A percentile compares a stretch with the other conserved stretches of the same genome.
phyloP scores from a whole-genome alignment of 1,140 invertebrate genomes.

The Sycophaga agraensis region DNA sequence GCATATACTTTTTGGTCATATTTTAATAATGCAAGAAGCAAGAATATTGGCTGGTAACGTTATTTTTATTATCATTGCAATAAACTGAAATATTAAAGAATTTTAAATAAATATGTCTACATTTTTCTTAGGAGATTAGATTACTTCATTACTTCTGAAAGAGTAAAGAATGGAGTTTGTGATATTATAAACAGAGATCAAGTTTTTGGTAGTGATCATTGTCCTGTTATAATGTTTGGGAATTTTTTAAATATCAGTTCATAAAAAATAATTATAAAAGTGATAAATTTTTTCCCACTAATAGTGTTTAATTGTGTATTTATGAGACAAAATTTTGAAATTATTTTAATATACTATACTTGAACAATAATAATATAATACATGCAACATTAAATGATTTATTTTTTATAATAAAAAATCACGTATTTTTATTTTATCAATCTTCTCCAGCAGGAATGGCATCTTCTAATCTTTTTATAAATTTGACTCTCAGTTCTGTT shows the following conservation, averaged over 20 bases:
- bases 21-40: conserved; percentile 78
- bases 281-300: not conserved
- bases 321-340: too few relatives aligned
- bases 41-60: conserved; percentile 95
- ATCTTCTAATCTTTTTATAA: conserved; percentile 87
- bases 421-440: conserved; percentile 55
- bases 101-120: conserved; percentile 33
- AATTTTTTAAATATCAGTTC: conserved; percentile 54
- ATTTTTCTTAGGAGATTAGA: conserved; percentile 95
- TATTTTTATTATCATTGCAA: conserved; percentile 34
- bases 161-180: conserved; percentile 73
- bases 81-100: conserved; percentile 6
- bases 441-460: conserved; percentile 96
- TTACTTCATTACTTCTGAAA: conserved; percentile 88
- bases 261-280: conserved; percentile 1
- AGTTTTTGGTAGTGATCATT: conserved; percentile 86
- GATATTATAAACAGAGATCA: conserved; percentile 76
- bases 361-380: conserved; percentile 21
- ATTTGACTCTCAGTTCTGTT: conserved; percentile 94
- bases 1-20: conserved; percentile 97
- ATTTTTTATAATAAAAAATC: not conserved
- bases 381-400: conserved; percentile 4
- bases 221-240: conserved; percentile 76
- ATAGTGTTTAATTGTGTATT: too few relatives aligned
- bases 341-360: too few relatives aligned